Evolutionary conservation across 1,140 invertebrate species (phyloP).

Genomic region (Euwallacea similis): DNA sequence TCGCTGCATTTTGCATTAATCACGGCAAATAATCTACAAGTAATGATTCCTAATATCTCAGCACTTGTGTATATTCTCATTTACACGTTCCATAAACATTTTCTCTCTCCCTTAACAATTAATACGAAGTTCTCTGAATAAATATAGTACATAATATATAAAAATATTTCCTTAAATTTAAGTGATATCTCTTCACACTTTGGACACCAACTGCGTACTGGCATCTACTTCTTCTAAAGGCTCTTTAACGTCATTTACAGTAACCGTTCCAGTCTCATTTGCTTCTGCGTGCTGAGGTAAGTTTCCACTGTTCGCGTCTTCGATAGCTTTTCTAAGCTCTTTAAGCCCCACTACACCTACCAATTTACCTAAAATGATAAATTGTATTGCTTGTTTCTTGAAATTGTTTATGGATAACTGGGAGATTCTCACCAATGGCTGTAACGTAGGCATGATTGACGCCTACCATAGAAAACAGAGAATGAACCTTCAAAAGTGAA

Average conservation of each 20-base stretch:
- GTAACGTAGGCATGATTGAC: conserved; percentile 98
- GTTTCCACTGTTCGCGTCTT: conserved; percentile 71
- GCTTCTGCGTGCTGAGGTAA: conserved; percentile 27
- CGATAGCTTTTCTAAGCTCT: conserved; percentile 89
- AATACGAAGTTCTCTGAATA: too few relatives aligned
- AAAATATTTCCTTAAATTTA: too few relatives aligned
- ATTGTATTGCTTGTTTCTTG: too few relatives aligned
- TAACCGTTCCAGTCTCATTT: conserved; percentile 29
- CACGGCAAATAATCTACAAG: too few relatives aligned
- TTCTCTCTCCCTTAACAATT: too few relatives aligned
- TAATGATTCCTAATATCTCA: too few relatives aligned
- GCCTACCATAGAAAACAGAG: conserved; percentile 94
- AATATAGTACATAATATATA: too few relatives aligned
- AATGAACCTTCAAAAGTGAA: conserved; percentile 91
- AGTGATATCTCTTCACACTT: conserved; percentile 19
- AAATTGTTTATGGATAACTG: neutral
- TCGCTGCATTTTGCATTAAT: too few relatives aligned
- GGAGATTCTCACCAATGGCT: conserved; percentile 71
- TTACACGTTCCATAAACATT: too few relatives aligned
- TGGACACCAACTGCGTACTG: conserved; percentile 30
- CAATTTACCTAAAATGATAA: conserved; percentile 58
- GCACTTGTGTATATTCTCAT: too few relatives aligned
- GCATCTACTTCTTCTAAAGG: conserved; percentile 35
- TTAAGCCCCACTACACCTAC: conserved; percentile 95
- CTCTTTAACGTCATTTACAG: conserved; percentile 37